Evolutionary conservation across 2,888 invertebrate genomes (phyloP), one percentile per base, ranked within the genome.

Genomic region (Halictus ligatus): DNA sequence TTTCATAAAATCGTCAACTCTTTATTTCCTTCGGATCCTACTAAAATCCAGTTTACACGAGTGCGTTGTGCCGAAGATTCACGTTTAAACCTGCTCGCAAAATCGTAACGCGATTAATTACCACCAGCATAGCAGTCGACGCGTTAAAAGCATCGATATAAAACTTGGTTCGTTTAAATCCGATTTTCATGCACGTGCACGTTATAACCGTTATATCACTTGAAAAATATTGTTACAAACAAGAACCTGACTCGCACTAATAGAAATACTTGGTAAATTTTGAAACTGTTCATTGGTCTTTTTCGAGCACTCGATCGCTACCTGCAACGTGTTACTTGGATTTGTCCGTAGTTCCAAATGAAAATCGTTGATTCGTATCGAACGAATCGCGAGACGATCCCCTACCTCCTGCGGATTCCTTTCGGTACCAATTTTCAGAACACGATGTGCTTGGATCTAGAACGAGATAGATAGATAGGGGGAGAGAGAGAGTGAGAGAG

Each of bases 331-430:
- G 48, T 60, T 78, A 58, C 58, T 67, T 48, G 12, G 71, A 46
- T 29, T 74, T 43, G 72, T 18, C 40, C 43, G 78, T 85, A 80
- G 81, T 86, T 71, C 74, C 80, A 75, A 91, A 91, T 89, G 89
- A 88, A 91, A 89, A 89, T 89, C 85, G 69, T 67, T 73, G 81
- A 78, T 71, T 50, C 71, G 77, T 46, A 85, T 87, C 80, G 78
- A 77, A 78, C 75, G 78, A 80, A 85, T 67, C 48, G 2, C 18
- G 35, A 58, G 72, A 77, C 5, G 50, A 54, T 58, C 60, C 60
- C 71, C 64, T 43, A 74, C 29, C 75, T 69, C 73, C 76, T 72
- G 74, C 73, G 73, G 35, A 74, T 81, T 71, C 64, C 82, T 64
- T 74, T 78, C 67, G 75, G n/a, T 43, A 71, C 67, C 60, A 71